Evolutionary conservation across 2,113 vertebrate species (phyloP).

Genomic region (Cettia cetti): DNA sequence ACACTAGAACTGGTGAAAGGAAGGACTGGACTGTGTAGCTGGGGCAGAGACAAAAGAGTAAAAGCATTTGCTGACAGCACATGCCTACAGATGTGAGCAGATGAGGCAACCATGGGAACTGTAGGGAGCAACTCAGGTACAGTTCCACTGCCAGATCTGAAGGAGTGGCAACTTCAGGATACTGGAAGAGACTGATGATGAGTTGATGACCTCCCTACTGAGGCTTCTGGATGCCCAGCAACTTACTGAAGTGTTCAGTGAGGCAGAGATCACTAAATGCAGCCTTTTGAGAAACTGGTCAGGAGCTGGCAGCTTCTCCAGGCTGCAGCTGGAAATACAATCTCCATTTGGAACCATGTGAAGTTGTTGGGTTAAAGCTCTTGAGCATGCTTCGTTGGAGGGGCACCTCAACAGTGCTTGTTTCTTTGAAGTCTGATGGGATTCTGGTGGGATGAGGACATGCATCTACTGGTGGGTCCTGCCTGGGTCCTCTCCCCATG

Average conservation of each 20-base stretch:
- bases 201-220: neutral
- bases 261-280: neutral
- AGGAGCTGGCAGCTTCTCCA: neutral
- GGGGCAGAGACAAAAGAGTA: neutral
- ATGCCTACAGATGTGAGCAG: neutral
- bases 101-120: neutral
- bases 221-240: neutral
- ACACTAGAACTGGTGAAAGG: neutral
- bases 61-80: neutral
- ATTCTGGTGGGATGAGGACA: neutral
- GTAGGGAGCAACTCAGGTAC: neutral
- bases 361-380: neutral
- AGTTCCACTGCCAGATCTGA: neutral
- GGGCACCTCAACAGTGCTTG: neutral
- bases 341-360: neutral
- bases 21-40: neutral
- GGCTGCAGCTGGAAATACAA: neutral
- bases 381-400: neutral
- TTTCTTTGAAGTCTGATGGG: neutral
- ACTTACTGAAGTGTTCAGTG: neutral
- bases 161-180: neutral
- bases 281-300: neutral
- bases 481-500: neutral
- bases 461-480: neutral
- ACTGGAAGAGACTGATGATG: neutral